Percentiles rank a stretch among this genome's conserved stretches.
Evolutionary conservation across 2,888 invertebrate species (phyloP).

Genomic region (Sesamia inferens): DNA sequence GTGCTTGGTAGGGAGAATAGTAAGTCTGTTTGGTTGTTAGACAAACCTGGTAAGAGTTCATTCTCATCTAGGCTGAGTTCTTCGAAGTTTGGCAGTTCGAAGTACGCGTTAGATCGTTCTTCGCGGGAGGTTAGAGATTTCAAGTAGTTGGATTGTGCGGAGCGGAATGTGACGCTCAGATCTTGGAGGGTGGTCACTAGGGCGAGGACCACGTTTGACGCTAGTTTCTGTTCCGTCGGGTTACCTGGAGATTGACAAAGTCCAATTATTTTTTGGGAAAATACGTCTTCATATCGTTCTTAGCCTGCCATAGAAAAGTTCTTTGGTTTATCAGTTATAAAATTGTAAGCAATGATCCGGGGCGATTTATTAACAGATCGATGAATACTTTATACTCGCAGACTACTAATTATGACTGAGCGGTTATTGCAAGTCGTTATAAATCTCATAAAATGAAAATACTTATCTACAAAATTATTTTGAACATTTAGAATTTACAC

Average conservation of each 20-base stretch:
- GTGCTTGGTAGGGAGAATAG: slow-evolving; percentile 84
- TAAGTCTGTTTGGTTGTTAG: slow-evolving; percentile 84
- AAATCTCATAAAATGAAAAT: no score
- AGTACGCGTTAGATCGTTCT: slow-evolving; percentile 96
- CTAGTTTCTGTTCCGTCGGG: slow-evolving; percentile 93
- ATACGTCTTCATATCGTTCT: background rate
- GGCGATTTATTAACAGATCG: background rate
- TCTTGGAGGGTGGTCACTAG: slow-evolving; percentile 97
- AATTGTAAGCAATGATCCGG: background rate
- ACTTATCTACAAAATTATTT: no score
- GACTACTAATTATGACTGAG: background rate
- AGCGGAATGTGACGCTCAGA: slow-evolving; percentile 94
- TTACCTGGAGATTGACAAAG: slow-evolving; percentile 88
- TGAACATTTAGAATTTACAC: no score
- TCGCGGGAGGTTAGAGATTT: slow-evolving; percentile 96
- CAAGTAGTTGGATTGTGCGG: slow-evolving; percentile 96
- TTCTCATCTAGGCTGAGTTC: slow-evolving; percentile 89
- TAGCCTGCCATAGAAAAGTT: background rate
- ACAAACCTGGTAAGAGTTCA: slow-evolving; percentile 81
- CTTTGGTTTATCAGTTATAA: background rate
- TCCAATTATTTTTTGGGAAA: background rate
- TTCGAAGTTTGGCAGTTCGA: slow-evolving; percentile 92
- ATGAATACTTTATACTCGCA: background rate
- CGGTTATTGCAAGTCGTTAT: no score
- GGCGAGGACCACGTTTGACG: slow-evolving; percentile 95